Base-by-base conservation (phyloP, 2,113 vertebrate species). In the Notarius quadriscutis region DNA sequence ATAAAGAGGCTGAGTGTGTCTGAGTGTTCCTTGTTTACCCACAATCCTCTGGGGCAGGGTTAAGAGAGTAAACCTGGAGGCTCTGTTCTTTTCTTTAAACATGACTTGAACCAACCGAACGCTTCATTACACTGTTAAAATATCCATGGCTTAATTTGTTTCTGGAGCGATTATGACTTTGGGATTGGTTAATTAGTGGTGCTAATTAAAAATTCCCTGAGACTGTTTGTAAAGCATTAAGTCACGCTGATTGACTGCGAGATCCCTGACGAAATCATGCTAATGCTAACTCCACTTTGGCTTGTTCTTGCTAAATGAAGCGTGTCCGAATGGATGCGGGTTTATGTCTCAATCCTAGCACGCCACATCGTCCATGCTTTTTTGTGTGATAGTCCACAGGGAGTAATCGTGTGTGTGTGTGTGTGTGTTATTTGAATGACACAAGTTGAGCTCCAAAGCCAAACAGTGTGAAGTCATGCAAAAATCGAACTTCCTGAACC, bases 171-270 rank as follows among this genome's bases (percentile, higher is more conserved):
- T 96, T 95, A 95, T 93, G 92, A 92, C 92, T 94, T 90, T 89
- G 90, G 89, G 91, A 96, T 93, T 91, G 93, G 91, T 93, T 95
- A 95, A 96, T 96, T 96, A 96, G 93, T 80, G 93, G 77, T 86
- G 92, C 90, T 93, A 91, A 93, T 95, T 93, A 94, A 94, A 89
- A 93, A 58, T 95, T 95, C 94, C 92, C 90, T 85, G 84, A 93
- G 93, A 90, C 90, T 95, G 92, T 95, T 95, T 96, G 93, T 93
- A 92, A 94, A 96, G 92, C 92, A 93, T 95, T 94, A 91, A 90
- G 86, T 94, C 91, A 91, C 91, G 89, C 90, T 95, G 95, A 95
- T 95, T 93, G 94, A 94, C 94, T 92, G 88, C 86, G 83, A 92
- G 88, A 93, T 93, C 88, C 84, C 93, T 93, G 93, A 89, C 90